A percentile compares a stretch with the other conserved stretches of the same genome.
phyloP scores from a whole-genome alignment of 1,140 invertebrate genomes.

The Grapholita molesta region DNA sequence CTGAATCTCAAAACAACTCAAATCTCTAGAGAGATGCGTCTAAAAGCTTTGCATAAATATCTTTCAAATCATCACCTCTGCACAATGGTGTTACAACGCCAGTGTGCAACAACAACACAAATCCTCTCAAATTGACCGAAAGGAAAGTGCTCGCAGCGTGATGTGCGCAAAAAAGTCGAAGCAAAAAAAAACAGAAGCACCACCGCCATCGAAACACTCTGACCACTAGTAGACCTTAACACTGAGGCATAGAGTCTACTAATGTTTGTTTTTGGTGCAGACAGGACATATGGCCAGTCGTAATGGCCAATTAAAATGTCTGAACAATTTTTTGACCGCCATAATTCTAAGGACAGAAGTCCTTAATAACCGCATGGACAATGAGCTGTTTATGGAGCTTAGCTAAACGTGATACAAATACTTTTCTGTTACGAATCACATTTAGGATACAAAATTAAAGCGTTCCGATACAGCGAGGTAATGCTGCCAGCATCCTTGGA shows the following conservation, averaged over 20 bases:
- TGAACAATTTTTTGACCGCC: slow-evolving; percentile 1
- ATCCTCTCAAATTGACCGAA: slow-evolving; percentile 30
- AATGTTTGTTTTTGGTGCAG: neutral
- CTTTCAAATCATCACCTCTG: slow-evolving; percentile 5
- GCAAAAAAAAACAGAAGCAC: slow-evolving; percentile 25
- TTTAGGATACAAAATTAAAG: no score
- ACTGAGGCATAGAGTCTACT: neutral
- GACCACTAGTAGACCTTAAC: neutral
- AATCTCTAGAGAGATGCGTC: neutral
- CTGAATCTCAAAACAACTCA: no score
- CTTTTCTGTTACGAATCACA: neutral
- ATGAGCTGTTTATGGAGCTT: no score
- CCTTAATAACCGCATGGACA: neutral
- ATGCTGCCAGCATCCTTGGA: no score
- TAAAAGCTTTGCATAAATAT: neutral
- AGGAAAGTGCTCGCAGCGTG: slow-evolving; percentile 34
- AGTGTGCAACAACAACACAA: slow-evolving; percentile 9
- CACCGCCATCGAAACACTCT: neutral
- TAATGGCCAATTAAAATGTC: slow-evolving; percentile 16
- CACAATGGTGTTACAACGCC: slow-evolving; percentile 20
- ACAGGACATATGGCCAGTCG: slow-evolving; percentile 1
- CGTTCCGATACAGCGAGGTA: no score
- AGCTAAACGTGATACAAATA: no score
- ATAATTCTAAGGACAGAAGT: neutral
- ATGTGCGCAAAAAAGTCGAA: slow-evolving; percentile 21